These are phyloP conservation scores for Eupsittula cactorum DNA, from an alignment of 2,113 vertebrate species.

Conservation along the genomic window DNA sequence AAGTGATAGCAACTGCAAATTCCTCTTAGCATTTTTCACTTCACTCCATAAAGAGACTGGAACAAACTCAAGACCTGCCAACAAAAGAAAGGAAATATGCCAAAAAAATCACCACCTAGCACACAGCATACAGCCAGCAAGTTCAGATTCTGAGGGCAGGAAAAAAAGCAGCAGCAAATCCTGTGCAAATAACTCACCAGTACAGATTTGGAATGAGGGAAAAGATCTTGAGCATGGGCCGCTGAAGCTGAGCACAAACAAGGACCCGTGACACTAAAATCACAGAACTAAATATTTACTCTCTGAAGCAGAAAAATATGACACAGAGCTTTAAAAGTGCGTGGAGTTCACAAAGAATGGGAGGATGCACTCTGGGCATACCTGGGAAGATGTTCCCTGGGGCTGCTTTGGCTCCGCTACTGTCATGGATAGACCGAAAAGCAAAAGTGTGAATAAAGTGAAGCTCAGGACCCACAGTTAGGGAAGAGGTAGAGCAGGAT, in stretches of 20 bases:
- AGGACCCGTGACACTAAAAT: not conserved
- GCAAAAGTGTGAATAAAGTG: not conserved
- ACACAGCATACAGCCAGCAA: not conserved
- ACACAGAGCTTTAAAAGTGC: not conserved
- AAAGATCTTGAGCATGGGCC: not conserved
- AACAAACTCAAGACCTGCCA: constrained; percentile 12
- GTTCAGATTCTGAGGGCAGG: not conserved
- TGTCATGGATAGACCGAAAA: not conserved
- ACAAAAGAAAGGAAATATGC: not conserved
- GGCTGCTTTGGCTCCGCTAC: not conserved
- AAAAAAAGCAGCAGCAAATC: not conserved
- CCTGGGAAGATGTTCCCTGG: not conserved
- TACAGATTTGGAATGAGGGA: not conserved
- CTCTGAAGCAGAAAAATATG: not conserved
- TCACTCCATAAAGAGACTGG: constrained; percentile 20
- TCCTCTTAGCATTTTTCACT: not conserved
- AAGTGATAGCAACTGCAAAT: not conserved
- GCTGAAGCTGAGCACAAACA: not conserved
- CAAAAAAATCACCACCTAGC: constrained; percentile 2
- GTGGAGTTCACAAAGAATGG: not conserved
- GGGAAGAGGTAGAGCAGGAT: not conserved
- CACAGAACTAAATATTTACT: not conserved
- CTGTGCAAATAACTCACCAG: not conserved
- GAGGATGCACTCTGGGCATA: not conserved
- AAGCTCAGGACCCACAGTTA: not conserved